Evolutionary conservation across 2,797 vertebrate genomes (phyloP), one percentile per base, ranked within the genome.

Genomic region (Enoplosus armatus): DNA sequence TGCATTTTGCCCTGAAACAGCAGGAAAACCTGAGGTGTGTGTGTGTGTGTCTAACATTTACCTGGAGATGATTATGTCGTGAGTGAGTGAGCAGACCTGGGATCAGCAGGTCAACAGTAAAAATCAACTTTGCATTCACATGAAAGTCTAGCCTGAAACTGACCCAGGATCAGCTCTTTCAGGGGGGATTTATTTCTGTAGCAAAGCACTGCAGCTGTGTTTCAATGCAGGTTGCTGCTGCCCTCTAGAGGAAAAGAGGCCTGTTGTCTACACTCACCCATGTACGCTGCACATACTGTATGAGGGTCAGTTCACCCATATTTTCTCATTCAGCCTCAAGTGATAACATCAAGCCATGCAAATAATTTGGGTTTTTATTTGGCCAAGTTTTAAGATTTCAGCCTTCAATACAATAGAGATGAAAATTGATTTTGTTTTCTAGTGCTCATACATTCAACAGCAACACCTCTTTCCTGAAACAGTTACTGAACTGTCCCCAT

Each of bases 221-320:
- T 39, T 31, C 2, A 24, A 31, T 6, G 56, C 60, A 33, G 70
- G 5, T 1, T 2, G 20, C 51, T 89, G 79, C 78, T 72, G 82
- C 93, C 89, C 84, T 75, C 92, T 90, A 84, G 63, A 69, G 93
- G 87, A 60, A 0, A 9, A 10, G 3, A 41, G 0, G 24, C n/a
- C n/a, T n/a, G n/a, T n/a, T n/a, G n/a, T n/a, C n/a, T n/a, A n/a
- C n/a, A n/a, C n/a, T n/a, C n/a, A n/a, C n/a, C n/a, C n/a, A n/a
- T n/a, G n/a, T n/a, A n/a, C n/a, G n/a, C n/a, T n/a, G n/a, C n/a
- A n/a, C n/a, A n/a, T n/a, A n/a, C n/a, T n/a, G n/a, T n/a, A n/a
- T n/a, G n/a, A n/a, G n/a, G 6, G 7, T 47, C 8, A 20, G 45
- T 47, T 47, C 45, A 47, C 45, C 20, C n/a, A n/a, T n/a, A n/a